phyloP scores from a whole-genome alignment of 2,113 vertebrate species.

The Passer montanus region DNA sequence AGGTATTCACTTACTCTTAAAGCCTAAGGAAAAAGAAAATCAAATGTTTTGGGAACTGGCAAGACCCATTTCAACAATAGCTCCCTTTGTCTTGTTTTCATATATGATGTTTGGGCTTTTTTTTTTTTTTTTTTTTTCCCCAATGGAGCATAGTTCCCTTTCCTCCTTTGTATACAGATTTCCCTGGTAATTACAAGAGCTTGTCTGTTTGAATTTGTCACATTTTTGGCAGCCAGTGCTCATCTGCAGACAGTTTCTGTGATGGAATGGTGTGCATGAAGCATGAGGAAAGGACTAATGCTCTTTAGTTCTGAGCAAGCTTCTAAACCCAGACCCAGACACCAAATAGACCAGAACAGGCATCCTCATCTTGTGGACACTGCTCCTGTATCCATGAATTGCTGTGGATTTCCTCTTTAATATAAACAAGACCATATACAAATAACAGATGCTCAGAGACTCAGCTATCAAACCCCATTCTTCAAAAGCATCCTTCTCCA shows the following conservation, averaged over 20 bases:
- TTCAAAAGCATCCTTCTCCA: neutral
- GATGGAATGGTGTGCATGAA: neutral
- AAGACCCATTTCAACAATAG: neutral
- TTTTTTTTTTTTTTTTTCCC: neutral
- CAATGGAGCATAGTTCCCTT: neutral
- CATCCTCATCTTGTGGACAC: neutral
- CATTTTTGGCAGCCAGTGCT: neutral
- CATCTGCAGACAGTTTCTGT: neutral
- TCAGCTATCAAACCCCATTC: neutral
- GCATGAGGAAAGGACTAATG: neutral
- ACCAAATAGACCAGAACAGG: neutral
- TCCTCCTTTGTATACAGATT: conserved; percentile 20
- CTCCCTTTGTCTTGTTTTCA: conserved; percentile 28
- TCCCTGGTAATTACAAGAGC: neutral
- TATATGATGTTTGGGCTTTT: neutral
- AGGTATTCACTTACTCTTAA: neutral
- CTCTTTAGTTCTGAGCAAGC: neutral
- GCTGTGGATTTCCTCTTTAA: neutral
- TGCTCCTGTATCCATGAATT: neutral
- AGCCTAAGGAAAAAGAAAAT: neutral
- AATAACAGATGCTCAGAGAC: neutral
- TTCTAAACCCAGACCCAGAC: neutral
- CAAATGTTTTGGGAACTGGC: neutral
- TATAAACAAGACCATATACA: neutral
- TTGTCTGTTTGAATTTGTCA: conserved; percentile 47